phyloP scores from a whole-genome alignment of 2,888 invertebrate species.

The Diloba caeruleocephala region DNA sequence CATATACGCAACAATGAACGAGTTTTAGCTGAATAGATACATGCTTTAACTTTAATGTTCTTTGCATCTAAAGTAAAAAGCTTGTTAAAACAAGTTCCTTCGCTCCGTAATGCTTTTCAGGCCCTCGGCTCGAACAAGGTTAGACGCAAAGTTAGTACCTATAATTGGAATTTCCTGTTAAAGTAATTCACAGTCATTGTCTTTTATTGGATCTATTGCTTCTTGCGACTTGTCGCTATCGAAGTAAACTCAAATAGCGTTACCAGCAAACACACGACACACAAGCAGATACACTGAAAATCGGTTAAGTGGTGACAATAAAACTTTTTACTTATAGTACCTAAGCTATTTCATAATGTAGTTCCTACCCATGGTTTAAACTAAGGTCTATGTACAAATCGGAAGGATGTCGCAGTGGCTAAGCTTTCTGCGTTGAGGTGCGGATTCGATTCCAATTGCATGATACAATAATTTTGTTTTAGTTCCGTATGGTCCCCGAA shows the following conservation, averaged over 20 bases:
- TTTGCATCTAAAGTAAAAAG: constrained; percentile 5
- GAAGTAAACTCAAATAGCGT: neutral
- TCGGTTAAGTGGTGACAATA: no score
- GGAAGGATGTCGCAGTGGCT: no score
- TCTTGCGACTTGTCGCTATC: neutral
- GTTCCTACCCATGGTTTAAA: no score
- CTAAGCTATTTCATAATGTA: no score
- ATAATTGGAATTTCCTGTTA: constrained; percentile 4
- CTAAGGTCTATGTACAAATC: no score
- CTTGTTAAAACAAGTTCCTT: constrained; percentile 12
- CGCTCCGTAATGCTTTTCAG: neutral
- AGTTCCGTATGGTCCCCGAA: no score
- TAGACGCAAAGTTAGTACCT: neutral
- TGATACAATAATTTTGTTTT: no score
- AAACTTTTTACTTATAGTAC: no score
- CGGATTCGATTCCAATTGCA: no score
- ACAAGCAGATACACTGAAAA: no score
- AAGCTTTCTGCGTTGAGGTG: no score
- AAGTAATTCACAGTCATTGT: neutral
- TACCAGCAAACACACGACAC: no score
- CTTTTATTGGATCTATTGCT: neutral
- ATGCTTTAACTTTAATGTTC: constrained; percentile 7
- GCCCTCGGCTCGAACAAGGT: neutral
- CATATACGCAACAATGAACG: constrained; percentile 13
- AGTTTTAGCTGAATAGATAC: constrained; percentile 2